Evolutionary conservation across 2,888 invertebrate genomes (phyloP).

Genomic region (Caenorhabditis wallacei): DNA sequence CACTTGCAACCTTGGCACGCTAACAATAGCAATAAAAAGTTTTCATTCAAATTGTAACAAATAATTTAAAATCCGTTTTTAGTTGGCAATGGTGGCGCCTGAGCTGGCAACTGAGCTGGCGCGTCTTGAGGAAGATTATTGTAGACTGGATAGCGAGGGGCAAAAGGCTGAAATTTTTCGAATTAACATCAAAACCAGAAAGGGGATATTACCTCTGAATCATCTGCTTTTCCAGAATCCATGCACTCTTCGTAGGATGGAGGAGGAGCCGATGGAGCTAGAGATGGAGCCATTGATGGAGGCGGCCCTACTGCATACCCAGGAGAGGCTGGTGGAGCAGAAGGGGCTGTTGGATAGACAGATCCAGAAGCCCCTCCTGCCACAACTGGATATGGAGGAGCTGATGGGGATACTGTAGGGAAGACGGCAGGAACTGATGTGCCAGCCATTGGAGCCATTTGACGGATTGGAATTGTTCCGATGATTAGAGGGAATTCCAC

Average conservation of each 20-base stretch:
- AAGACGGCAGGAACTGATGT: slow-evolving; percentile 5
- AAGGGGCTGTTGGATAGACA: not conserved
- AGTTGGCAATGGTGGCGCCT: slow-evolving; percentile 33
- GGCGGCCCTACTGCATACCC: not conserved
- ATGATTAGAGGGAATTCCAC: slow-evolving; percentile 51
- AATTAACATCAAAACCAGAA: not conserved
- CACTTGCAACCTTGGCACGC: too few species aligned
- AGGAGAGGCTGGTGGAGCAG: not conserved
- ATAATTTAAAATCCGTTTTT: slow-evolving; percentile 43
- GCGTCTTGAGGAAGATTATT: slow-evolving; percentile 31
- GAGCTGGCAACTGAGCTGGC: not conserved
- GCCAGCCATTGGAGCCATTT: not conserved
- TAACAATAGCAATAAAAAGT: too few species aligned
- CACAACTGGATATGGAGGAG: slow-evolving; percentile 34
- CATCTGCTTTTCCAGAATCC: slow-evolving; percentile 24
- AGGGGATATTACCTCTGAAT: slow-evolving; percentile 33
- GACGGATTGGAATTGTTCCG: slow-evolving; percentile 50
- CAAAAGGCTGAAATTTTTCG: slow-evolving; percentile 50
- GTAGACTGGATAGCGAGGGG: slow-evolving; percentile 60
- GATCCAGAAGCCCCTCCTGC: slow-evolving; percentile 1
- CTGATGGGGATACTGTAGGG: slow-evolving; percentile 31
- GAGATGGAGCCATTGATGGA: not conserved
- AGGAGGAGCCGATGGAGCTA: slow-evolving; percentile 20
- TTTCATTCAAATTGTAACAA: too few species aligned
- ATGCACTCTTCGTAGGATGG: slow-evolving; percentile 56